Evolutionary conservation across 2,797 vertebrate genomes (phyloP), one percentile per base, ranked within the genome.

Genomic region (Hypotaenidia okinawae): DNA sequence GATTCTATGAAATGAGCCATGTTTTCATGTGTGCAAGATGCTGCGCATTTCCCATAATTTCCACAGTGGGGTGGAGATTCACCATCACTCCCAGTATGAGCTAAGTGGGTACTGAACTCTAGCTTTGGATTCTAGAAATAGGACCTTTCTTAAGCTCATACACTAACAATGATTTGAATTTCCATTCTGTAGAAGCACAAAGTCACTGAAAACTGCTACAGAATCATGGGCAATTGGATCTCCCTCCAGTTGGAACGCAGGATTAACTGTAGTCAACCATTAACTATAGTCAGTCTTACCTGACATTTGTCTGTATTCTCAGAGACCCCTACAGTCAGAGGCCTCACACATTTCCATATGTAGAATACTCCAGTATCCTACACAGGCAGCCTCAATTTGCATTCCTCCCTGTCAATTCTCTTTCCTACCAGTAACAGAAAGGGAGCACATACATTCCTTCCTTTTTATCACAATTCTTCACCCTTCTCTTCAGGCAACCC

Each of bases 161-260:
- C 4, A n/a, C 23, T 54, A 70, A 64, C 0, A 0, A 28, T 17
- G 0, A 62, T 51, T 74, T n/a, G 33, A 58, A 47, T 61, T 80
- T 39, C 14, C 21, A 35, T 47, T 62, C 55, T 28, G 21, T 41
- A 55, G 74, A 82, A 74, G 61, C 30, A 75, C 12, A 25, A 86
- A 57, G 24, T 35, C 55, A 23, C 3, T 41, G 30, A 76, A 62
- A 92, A 70, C 22, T 62, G 17, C 15, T 37, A 52, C 19, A n/a
- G 28, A 55, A 43, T 32, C 6, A 52, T 1, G 3, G 27, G 62
- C 87, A 82, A 61, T 2, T 43, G 25, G 18, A 78, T 61, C 11
- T 64, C 3, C 6, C 13, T 81, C 43, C n/a, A 73, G 22, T 1
- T 6, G 28, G 27, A 77, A 49, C 24, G 35, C 0, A 37, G 28